phyloP scores from a whole-genome alignment of 2,113 vertebrate species.

The Anseranas semipalmata region DNA sequence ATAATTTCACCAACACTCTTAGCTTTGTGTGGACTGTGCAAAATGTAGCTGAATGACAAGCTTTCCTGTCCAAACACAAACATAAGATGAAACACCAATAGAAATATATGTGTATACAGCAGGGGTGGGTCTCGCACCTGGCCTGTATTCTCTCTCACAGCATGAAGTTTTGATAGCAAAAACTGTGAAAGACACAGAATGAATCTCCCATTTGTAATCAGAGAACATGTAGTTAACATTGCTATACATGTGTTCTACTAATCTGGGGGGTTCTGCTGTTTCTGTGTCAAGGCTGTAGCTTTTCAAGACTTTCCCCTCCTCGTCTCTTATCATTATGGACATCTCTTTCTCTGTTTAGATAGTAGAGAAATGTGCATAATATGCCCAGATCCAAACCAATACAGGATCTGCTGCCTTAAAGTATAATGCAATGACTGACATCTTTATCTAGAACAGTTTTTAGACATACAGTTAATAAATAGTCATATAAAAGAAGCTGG shows the following conservation, averaged over 20 bases:
- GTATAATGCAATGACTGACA: background rate
- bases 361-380: too few relatives aligned
- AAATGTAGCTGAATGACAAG: background rate
- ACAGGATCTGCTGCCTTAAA: background rate
- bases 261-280: background rate
- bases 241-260: background rate
- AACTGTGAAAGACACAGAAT: background rate
- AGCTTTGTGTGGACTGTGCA: background rate
- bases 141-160: background rate
- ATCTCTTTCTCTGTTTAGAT: background rate
- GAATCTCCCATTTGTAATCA: background rate
- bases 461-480: background rate
- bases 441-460: background rate
- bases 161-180: background rate
- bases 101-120: background rate
- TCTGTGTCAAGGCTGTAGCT: background rate
- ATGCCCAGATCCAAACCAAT: background rate
- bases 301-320: background rate
- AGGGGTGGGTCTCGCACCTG: background rate
- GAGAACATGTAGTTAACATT: background rate
- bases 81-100: background rate
- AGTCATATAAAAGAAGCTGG: background rate
- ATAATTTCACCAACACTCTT: background rate
- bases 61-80: background rate
- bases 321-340: background rate